phyloP scores from a whole-genome alignment of 2,797 vertebrate genomes.

The Eulemur coronatus region DNA sequence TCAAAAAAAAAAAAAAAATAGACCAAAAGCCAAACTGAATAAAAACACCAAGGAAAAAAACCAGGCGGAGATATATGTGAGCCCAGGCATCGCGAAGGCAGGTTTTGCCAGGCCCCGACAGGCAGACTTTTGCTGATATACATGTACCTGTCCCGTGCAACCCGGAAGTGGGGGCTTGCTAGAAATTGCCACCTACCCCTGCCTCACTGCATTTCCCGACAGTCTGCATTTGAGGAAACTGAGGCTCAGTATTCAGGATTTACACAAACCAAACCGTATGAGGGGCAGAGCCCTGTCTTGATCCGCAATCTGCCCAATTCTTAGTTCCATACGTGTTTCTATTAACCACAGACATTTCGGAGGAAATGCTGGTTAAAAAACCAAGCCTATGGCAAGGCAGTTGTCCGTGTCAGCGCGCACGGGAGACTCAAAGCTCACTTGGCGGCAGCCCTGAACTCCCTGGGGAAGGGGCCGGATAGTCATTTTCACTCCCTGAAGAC shows the following conservation, averaged over 20 bases:
- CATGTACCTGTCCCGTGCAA: accelerated
- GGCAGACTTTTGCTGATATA: neutral
- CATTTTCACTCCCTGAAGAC: neutral
- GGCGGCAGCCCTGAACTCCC: neutral
- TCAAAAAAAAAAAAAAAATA: neutral
- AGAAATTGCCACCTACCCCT: neutral
- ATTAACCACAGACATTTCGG: neutral
- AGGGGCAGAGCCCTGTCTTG: neutral
- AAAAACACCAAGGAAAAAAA: neutral
- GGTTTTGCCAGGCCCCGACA: neutral
- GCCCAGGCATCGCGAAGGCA: neutral
- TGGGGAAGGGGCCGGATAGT: neutral
- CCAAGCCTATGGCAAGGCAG: neutral
- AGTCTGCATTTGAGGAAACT: neutral
- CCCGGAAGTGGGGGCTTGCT: neutral
- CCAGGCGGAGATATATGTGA: neutral
- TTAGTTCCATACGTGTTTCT: neutral
- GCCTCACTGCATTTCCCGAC: neutral
- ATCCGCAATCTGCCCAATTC: neutral
- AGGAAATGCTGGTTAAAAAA: neutral
- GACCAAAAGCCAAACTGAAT: neutral
- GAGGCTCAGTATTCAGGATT: neutral
- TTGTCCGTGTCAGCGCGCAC: neutral
- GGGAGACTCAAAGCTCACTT: neutral
- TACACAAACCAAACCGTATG: neutral